phyloP scores from a whole-genome alignment of 2,797 vertebrate species.

The Scomberomorus guttatus region DNA sequence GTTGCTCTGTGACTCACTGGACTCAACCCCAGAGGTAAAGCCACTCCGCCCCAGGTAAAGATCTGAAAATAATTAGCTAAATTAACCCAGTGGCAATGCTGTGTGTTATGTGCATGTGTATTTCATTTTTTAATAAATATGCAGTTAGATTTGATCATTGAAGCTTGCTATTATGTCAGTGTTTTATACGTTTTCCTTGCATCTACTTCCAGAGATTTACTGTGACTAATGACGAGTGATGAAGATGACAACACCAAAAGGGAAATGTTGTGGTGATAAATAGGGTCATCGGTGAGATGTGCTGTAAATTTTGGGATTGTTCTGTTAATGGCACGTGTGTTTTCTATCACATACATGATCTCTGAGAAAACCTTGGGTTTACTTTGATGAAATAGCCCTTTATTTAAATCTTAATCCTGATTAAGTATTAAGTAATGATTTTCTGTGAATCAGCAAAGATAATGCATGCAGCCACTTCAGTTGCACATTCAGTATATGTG shows the following conservation, averaged over 20 bases:
- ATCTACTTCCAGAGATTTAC: background rate
- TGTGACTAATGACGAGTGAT: too few species aligned
- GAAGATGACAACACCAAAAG: too few species aligned
- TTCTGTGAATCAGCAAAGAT: background rate
- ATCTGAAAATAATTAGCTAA: conserved; percentile 57
- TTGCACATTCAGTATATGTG: background rate
- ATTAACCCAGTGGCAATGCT: conserved; percentile 26
- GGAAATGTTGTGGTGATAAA: too few species aligned
- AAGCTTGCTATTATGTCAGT: background rate
- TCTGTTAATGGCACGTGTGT: too few species aligned
- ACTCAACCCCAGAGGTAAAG: conserved; percentile 34
- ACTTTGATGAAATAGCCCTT: too few species aligned
- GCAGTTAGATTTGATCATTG: background rate
- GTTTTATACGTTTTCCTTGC: background rate
- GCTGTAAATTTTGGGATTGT: background rate
- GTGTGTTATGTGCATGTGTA: background rate
- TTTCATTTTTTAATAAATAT: background rate
- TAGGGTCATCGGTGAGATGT: too few species aligned
- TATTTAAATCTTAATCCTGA: background rate
- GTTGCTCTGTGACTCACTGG: conserved; percentile 44
- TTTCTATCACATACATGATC: too few species aligned
- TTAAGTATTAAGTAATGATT: background rate
- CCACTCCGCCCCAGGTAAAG: conserved; percentile 39
- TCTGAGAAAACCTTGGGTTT: too few species aligned
- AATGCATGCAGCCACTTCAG: background rate